Base-by-base conservation (phyloP, 2,888 invertebrate species). In the Rapana venosa region DNA sequence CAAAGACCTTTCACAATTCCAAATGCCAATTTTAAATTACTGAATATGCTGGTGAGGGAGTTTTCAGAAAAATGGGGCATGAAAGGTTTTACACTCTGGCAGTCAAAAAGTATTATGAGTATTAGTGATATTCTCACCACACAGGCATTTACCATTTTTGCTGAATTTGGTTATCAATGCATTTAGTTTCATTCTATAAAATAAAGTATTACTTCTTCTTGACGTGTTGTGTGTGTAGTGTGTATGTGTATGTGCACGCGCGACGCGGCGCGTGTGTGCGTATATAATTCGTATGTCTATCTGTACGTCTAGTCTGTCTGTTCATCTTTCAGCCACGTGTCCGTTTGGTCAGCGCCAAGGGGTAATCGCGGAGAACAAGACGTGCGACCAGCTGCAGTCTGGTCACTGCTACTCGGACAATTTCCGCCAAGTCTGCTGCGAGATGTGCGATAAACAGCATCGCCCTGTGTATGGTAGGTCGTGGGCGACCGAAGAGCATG, bases 261-360 rank as follows among this genome's bases (percentile, higher is more conserved):
- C 1, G 1, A n/a, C n/a, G n/a, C n/a, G n/a, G 70, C 22, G 22
- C 22, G 70, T 70, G 70, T 70, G 70, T 70, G 70, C 26, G 26
- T 70, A 22, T 70, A 22, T 70, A 22, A n/a, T 70, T 5, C 22
- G 70, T 70, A 22, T 70, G 26, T 74, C 22, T 74, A n/a, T 74
- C 22, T 74, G 11, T 5, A 5, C n/a, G 11, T 74, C 2, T 74
- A n/a, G n/a, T 74, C 0, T 74, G 4, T 74, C 1, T 74, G n/a
- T 74, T 4, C n/a, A 26, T 74, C 2, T 74, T 30, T 22, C 74
- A 89, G 89, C 13, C 11, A 84, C 89, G 11, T 89, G 89, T 85
- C 89, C 89, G 8, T 89, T 85, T 70, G 89, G 89, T n/a, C 85
- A 89, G 85, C 13, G 89, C 1, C 30, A 89, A 32, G 89, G 89